Evolutionary conservation across 2,888 invertebrate genomes (phyloP), one percentile per base, ranked within the genome.

Genomic region (Leptinotarsa haldemani): DNA sequence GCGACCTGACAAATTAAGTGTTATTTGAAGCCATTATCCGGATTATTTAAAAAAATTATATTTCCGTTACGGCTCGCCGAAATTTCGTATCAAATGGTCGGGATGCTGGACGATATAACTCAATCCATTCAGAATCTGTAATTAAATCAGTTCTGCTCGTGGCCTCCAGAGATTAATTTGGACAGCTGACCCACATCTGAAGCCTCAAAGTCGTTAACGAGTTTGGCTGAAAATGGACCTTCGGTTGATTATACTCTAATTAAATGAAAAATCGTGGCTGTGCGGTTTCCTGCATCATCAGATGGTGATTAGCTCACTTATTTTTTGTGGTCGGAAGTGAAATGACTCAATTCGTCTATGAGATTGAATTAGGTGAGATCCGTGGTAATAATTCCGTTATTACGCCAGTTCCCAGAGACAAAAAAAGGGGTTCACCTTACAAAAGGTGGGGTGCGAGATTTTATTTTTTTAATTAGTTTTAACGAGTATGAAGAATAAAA

Each of bases 161-260:
- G 40, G 18, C 56, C 56, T 25, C 20, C n/a, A 40, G 25, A 61
- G 25, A 61, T 61, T 61, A 30, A 61, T 25, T 61, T 40, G 40
- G 61, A 30, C 61, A 40, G 30, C 61, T 61, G 61, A 61, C 61
- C 61, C 30, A 61, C 61, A 61, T 61, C n/a, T 30, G 61, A 61
- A 20, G 40, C 40, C 40, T 61, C 30, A 30, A 61, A 61, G 61
- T 25, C 61, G 61, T 61, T 61, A 61, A 61, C 61, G 61, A 61
- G 16, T 30, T 15, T n/a, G 30, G 40, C 61, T 61, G 40, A n/a
- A n/a, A 61, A 25, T 61, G 61, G 61, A 30, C 30, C 16, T 58
- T 9, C 18, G 12, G 40, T 40, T 61, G 40, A 61, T 61, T 61
- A 61, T 40, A 61, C 30, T 16, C n/a, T 9, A 25, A 61, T 61